Conservation (phyloP, 2,888 invertebrate genomes). For the Physocephala rufipes region DNA sequence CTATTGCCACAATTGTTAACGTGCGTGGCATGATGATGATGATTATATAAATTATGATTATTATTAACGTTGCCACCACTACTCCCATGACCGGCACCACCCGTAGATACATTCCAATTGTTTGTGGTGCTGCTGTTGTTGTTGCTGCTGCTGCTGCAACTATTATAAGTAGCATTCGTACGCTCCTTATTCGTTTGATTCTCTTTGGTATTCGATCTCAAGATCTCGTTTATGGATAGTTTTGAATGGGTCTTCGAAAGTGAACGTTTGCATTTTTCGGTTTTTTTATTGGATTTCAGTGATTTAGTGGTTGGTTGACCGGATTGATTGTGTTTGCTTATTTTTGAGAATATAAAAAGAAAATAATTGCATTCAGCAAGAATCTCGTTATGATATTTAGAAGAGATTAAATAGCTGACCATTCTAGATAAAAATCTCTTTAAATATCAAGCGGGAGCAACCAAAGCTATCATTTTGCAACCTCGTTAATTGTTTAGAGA, state of each 20-base stretch:
- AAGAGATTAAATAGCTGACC: conserved; percentile 44
- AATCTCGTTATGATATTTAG: conserved; percentile 42
- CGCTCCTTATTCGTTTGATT: neutral
- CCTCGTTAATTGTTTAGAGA: too few species aligned
- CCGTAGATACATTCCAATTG: neutral
- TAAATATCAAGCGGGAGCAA: conserved; percentile 12
- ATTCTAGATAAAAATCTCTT: conserved; percentile 46
- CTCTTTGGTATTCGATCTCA: conserved; percentile 35
- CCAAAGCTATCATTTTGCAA: too few species aligned
- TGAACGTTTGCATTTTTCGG: conserved; percentile 41
- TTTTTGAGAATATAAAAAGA: neutral
- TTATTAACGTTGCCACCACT: neutral
- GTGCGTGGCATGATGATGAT: neutral
- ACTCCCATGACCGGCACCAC: neutral
- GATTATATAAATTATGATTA: neutral
- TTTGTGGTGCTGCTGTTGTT: neutral
- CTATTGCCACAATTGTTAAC: neutral
- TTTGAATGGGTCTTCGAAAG: conserved; percentile 41
- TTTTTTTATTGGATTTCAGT: conserved; percentile 42
- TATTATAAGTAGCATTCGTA: neutral
- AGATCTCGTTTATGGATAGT: conserved; percentile 35
- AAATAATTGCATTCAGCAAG: neutral
- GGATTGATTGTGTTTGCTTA: conserved; percentile 34
- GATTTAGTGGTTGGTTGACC: conserved; percentile 32
- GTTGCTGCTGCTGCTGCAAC: conserved; percentile 9